Base-by-base conservation (phyloP, 2,797 vertebrate species). In the Cetoscarus ocellatus region DNA sequence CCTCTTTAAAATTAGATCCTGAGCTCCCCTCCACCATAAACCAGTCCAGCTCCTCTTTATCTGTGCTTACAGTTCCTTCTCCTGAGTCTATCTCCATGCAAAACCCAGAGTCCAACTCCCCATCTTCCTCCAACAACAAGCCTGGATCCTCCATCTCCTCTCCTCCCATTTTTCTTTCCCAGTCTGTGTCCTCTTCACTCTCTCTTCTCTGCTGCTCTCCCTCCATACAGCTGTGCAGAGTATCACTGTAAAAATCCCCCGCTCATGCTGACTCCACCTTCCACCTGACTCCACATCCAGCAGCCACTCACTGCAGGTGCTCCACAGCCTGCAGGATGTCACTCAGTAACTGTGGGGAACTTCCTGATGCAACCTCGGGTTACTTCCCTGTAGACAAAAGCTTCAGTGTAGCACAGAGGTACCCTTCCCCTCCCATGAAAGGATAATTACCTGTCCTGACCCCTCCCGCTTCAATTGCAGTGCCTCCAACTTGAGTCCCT, bases 351-450 rank as follows among this genome's bases (percentile, higher is more conserved):
- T 83, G 70, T 12, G 65, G 17, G 77, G 61, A 13, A 87, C 86
- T 91, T 91, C 86, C 87, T 89, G 19, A 40, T 86, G 36, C 79
- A 70, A 89, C 85, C 88, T 92, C 89, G 66, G 88, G 88, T 92
- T 91, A 91, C 90, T 44, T 71, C 34, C 68, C 51, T 49, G 67
- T 44, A 84, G 70, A 93, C 92, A 93, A 93, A 93, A 90, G 92
- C 82, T 15, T 68, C 84, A 89, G 85, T 93, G 88, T 90, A 61
- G 61, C 50, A n/a, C 56, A 42, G n/a, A 44, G 45, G 57, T 47
- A 47, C 77, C 73, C 19, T 57, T 62, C 64, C 71, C 68, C 76
- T 70, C 78, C 75, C 80, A 67, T 72, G 36, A 76, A 58, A 84
- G 80, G 68, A 70, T 63, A 85, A 81, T 84, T 68, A 88, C 80